Conservation (phyloP, 2,888 invertebrate genomes). For the Polia nebulosa region DNA sequence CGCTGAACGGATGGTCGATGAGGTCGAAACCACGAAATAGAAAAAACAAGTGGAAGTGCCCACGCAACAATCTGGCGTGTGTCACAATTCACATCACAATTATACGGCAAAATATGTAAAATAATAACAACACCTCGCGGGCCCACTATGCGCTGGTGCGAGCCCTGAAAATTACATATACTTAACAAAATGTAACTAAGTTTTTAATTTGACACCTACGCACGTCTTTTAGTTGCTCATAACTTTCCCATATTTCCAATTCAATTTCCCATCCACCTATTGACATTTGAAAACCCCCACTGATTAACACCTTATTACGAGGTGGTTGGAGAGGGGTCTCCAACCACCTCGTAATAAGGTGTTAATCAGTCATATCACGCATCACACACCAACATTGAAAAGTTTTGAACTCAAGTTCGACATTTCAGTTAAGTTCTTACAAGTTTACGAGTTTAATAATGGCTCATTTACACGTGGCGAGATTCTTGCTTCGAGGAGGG, state of each 20-base stretch:
- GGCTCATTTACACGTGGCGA: conserved; percentile 5
- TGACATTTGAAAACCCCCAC: background rate
- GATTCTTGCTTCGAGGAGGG: background rate
- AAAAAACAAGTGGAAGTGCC: too few species aligned
- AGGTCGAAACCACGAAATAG: too few species aligned
- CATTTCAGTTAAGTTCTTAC: conserved; percentile 24
- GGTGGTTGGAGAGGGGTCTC: too few species aligned
- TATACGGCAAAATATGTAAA: too few species aligned
- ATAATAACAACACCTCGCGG: too few species aligned
- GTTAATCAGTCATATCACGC: conserved; percentile 42
- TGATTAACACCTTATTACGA: too few species aligned
- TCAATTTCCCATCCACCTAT: background rate
- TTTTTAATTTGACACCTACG: background rate
- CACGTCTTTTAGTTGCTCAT: background rate
- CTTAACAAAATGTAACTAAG: too few species aligned
- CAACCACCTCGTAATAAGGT: background rate
- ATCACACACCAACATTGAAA: conserved; percentile 15
- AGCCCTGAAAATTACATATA: too few species aligned
- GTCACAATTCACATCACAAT: too few species aligned
- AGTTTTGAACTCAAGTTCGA: conserved; percentile 34
- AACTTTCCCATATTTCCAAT: background rate
- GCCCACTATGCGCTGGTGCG: too few species aligned
- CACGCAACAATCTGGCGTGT: too few species aligned
- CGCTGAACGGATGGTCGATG: too few species aligned
- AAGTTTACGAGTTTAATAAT: conserved; percentile 22